Percentiles rank a stretch among this genome's conserved stretches.
These are phyloP conservation scores for Urophycis tenuis DNA, from an alignment of 2,797 vertebrate genomes.

Conservation along the genomic window DNA sequence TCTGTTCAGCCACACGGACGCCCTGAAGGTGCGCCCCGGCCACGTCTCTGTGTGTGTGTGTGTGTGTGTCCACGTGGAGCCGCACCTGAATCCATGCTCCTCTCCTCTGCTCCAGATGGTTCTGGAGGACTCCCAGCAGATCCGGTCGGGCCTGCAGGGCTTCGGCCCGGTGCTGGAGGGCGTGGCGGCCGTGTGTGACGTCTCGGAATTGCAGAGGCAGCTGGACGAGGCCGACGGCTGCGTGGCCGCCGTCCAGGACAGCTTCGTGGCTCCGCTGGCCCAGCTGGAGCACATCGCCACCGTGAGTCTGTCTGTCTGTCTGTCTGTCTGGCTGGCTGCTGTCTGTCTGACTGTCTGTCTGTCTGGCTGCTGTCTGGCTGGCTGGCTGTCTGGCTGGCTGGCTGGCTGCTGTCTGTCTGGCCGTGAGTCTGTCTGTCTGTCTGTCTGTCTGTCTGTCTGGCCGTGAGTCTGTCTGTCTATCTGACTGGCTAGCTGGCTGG, in stretches of 20 bases:
- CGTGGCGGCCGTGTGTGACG: constrained; percentile 75
- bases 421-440: too few species aligned
- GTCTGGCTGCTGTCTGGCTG: too few species aligned
- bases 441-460: too few species aligned
- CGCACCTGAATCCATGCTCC: too few species aligned
- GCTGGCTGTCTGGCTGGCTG: too few species aligned
- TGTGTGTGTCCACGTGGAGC: too few species aligned
- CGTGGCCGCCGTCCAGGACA: constrained; percentile 73
- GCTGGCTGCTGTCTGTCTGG: too few species aligned
- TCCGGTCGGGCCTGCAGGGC: constrained; percentile 72
- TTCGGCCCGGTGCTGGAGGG: constrained; percentile 74
- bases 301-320: constrained; percentile 68
- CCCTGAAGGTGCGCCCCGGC: constrained; percentile 80
- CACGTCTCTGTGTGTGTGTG: too few species aligned
- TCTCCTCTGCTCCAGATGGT: constrained; percentile 76
- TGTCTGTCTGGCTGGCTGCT: neutral
- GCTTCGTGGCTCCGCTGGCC: constrained; percentile 73
- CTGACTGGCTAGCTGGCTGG: too few species aligned
- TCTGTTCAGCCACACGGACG: constrained; percentile 68
- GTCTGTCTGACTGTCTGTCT: too few species aligned
- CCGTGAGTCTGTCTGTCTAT: too few species aligned
- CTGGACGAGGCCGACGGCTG: constrained; percentile 66
- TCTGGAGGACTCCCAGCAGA: constrained; percentile 83
- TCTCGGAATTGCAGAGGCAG: constrained; percentile 61
- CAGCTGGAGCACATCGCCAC: constrained; percentile 77